phyloP scores from a whole-genome alignment of 2,113 vertebrate genomes.

The Dasyprocta punctata region DNA sequence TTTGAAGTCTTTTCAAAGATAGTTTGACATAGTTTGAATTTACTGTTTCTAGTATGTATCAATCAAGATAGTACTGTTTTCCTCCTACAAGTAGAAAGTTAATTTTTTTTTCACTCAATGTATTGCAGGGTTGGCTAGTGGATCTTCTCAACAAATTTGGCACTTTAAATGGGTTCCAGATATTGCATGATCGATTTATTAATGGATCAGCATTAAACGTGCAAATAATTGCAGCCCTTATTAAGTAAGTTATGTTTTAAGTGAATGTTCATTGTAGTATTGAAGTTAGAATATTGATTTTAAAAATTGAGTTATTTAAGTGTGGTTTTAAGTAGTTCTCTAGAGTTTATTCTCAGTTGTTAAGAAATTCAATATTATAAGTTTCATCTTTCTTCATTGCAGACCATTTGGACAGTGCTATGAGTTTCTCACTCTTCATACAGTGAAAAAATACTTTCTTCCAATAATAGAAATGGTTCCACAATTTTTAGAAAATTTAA shows the following conservation, averaged over 20 bases:
- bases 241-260: conserved; percentile 92
- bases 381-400: conserved; percentile 69
- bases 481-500: conserved; percentile 99
- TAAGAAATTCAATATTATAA: conserved; percentile 32
- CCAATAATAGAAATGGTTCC: conserved; percentile 99
- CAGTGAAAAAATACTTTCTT: conserved; percentile 99
- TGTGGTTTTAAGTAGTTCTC: not conserved
- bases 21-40: conserved; percentile 33
- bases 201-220: conserved; percentile 98
- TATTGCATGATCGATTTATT: conserved; percentile 99
- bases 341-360: conserved; percentile 17
- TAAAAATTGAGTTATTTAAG: conserved; percentile 1
- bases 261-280: not conserved
- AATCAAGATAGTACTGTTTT: not conserved
- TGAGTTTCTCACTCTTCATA: conserved; percentile 99
- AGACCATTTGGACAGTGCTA: conserved; percentile 99
- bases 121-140: conserved; percentile 97
- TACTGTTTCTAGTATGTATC: conserved; percentile 7
- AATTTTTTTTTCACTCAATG: conserved; percentile 66
- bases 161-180: conserved; percentile 99
- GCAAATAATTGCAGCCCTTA: conserved; percentile 99
- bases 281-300: conserved; percentile 40
- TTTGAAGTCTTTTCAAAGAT: conserved; percentile 24
- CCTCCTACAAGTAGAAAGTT: not conserved
- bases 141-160: conserved; percentile 99